These are phyloP conservation scores for Rousettus leschenaultii DNA, from an alignment of 2,113 vertebrate species.

Conservation along the genomic window DNA sequence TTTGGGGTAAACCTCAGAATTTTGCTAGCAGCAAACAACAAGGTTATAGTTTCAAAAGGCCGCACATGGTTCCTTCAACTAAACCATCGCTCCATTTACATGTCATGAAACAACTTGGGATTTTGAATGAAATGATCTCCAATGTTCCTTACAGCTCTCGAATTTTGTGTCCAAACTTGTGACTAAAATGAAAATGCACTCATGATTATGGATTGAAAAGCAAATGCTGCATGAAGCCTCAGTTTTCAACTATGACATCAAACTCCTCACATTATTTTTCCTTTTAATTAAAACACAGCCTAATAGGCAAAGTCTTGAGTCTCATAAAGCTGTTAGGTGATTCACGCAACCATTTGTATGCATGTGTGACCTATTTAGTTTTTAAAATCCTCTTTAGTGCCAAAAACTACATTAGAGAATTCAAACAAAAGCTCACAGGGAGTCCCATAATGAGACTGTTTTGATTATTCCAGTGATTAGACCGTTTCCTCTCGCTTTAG, in stretches of 20 bases:
- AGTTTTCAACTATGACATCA: neutral
- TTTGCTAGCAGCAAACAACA: neutral
- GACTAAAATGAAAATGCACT: neutral
- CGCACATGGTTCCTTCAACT: neutral
- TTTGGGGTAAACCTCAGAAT: neutral
- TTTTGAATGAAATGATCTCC: neutral
- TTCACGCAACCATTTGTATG: slow-evolving; percentile 40
- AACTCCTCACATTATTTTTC: slow-evolving; percentile 31
- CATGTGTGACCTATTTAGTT: slow-evolving; percentile 69
- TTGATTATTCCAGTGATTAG: slow-evolving; percentile 71
- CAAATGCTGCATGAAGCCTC: neutral
- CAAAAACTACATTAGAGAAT: slow-evolving; percentile 68
- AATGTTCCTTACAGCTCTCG: neutral
- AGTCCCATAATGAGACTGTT: slow-evolving; percentile 52
- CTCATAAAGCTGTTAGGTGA: slow-evolving; percentile 50
- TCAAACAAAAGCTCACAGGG: slow-evolving; percentile 72
- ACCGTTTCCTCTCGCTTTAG: slow-evolving; percentile 43
- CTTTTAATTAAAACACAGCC: slow-evolving; percentile 64
- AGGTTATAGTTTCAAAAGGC: neutral
- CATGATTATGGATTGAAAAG: neutral
- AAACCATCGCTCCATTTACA: neutral
- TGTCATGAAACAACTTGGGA: neutral
- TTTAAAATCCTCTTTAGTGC: slow-evolving; percentile 67
- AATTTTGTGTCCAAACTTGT: neutral
- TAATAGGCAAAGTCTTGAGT: slow-evolving; percentile 41